phyloP scores from a whole-genome alignment of 2,797 vertebrate species.

The Periparus ater region DNA sequence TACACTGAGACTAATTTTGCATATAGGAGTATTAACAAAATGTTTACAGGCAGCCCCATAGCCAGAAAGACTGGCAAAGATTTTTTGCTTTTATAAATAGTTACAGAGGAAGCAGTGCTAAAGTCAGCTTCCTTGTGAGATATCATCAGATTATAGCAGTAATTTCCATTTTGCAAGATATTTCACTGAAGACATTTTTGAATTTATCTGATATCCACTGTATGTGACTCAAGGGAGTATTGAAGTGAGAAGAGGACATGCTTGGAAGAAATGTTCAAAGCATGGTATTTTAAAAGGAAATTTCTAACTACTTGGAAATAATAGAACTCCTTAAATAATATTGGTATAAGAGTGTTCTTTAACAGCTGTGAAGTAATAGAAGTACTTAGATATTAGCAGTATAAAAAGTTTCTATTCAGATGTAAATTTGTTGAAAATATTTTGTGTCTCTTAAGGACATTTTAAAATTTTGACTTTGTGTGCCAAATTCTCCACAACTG shows the following conservation, averaged over 20 bases:
- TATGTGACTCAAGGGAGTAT: neutral
- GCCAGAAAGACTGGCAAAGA: neutral
- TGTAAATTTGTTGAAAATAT: neutral
- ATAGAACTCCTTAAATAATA: neutral
- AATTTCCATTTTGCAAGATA: constrained; percentile 37
- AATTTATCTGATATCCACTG: neutral
- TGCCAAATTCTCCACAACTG: neutral
- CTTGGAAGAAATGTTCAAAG: neutral
- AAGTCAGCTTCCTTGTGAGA: constrained; percentile 8
- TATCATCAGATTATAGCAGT: constrained; percentile 15
- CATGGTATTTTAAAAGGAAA: neutral
- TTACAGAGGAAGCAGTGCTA: neutral
- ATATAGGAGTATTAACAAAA: neutral
- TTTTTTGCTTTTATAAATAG: neutral
- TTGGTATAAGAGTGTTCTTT: neutral
- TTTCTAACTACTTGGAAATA: neutral
- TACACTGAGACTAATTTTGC: constrained; percentile 11
- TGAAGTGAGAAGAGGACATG: neutral
- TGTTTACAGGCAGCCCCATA: neutral
- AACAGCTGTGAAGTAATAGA: neutral
- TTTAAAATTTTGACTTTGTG: neutral
- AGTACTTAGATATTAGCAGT: neutral
- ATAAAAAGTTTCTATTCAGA: neutral
- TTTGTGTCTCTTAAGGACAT: neutral
- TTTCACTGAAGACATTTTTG: neutral